Conservation (phyloP, 2,797 vertebrate genomes). For the Cyclura pinguis region DNA sequence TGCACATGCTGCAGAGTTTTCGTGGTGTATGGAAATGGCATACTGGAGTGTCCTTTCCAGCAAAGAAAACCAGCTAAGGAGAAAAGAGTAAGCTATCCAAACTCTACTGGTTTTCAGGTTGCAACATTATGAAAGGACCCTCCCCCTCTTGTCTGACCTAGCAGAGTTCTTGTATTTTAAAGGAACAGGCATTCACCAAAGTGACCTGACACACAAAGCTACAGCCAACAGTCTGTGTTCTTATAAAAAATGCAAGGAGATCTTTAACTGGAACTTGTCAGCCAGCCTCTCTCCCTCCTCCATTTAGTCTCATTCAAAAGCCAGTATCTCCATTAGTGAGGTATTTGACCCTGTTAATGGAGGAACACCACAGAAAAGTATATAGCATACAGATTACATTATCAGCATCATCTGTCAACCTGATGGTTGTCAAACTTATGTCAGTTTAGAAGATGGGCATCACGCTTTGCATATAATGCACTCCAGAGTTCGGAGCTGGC, state of each 20-base stretch:
- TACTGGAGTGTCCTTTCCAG: too few species aligned
- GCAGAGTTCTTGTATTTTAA: background rate
- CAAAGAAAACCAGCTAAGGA: background rate
- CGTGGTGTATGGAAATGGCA: background rate
- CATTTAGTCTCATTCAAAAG: slow-evolving; percentile 34
- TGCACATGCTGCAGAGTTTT: background rate
- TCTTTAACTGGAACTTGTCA: slow-evolving; percentile 30
- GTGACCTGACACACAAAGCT: background rate
- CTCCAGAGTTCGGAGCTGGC: slow-evolving; percentile 10
- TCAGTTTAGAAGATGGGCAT: background rate
- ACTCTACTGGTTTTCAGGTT: too few species aligned
- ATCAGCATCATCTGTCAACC: background rate
- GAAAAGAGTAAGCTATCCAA: background rate
- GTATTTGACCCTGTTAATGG: slow-evolving; percentile 7
- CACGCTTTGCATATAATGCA: background rate
- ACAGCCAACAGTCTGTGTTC: slow-evolving; percentile 34
- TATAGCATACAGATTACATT: background rate
- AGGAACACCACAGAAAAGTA: slow-evolving; percentile 28
- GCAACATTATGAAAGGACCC: background rate
- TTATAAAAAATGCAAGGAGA: slow-evolving; percentile 43
- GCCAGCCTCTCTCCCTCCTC: slow-evolving; percentile 18
- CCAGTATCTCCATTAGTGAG: slow-evolving; percentile 25
- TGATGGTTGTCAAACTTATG: background rate
- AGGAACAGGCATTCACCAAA: slow-evolving; percentile 37
- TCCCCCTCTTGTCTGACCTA: background rate